Evolutionary conservation across 2,113 vertebrate genomes (phyloP).

Genomic region (Rhinoptilus africanus): DNA sequence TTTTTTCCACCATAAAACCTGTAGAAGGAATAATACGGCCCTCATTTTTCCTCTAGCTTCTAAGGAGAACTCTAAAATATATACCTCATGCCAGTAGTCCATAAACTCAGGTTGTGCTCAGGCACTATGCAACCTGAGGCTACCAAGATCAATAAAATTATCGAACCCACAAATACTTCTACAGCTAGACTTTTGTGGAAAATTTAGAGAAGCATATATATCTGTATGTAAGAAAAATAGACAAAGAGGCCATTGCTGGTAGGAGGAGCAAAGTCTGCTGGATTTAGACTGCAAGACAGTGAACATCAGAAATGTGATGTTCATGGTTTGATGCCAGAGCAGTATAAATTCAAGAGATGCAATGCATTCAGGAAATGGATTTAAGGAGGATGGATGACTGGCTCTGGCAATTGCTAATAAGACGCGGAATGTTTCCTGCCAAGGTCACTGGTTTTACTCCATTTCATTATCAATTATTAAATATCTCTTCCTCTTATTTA

Average conservation of each 20-base stretch:
- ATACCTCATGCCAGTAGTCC: neutral
- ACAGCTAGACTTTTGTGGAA: neutral
- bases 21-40: constrained; percentile 27
- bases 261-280: neutral
- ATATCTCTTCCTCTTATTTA: constrained; percentile 43
- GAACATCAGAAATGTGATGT: neutral
- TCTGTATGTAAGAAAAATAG: neutral
- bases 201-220: neutral
- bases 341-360: constrained; percentile 3
- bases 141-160: constrained; percentile 54
- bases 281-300: neutral
- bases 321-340: constrained; percentile 2
- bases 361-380: constrained; percentile 11
- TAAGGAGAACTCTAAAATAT: constrained; percentile 46
- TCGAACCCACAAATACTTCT: constrained; percentile 32
- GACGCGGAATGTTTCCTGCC: constrained; percentile 6
- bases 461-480: constrained; percentile 65
- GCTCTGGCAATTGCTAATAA: constrained; percentile 45
- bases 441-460: constrained; percentile 53
- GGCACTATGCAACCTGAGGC: neutral
- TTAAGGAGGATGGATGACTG: constrained; percentile 31
- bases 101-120: constrained; percentile 48
- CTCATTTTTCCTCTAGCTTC: constrained; percentile 48
- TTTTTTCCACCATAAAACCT: constrained; percentile 54
- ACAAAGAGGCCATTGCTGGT: neutral